Conservation (phyloP, 2,797 vertebrate genomes). For the Alosa sapidissima region DNA sequence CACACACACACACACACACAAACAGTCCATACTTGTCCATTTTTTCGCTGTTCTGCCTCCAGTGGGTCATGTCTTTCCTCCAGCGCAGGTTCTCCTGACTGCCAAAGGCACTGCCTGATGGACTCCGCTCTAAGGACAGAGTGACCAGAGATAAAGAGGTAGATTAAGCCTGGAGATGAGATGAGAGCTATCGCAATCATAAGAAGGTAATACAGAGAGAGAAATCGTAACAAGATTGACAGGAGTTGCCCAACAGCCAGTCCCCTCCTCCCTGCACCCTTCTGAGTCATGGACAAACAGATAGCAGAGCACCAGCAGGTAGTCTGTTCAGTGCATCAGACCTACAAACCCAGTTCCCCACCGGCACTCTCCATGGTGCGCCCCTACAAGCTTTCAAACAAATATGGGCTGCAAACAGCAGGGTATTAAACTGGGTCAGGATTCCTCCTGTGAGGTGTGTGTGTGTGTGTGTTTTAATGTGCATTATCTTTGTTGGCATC, state of each 20-base stretch:
- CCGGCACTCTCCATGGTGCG: background rate
- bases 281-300: too few relatives aligned
- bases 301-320: background rate
- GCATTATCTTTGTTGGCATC: background rate
- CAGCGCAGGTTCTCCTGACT: constrained; percentile 97
- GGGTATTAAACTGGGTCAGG: background rate
- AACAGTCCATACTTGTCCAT: constrained; percentile 90
- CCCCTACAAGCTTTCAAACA: background rate
- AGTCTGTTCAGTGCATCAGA: background rate
- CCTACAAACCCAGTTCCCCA: background rate
- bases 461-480: background rate
- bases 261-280: too few relatives aligned
- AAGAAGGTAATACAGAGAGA: background rate
- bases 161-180: too few relatives aligned
- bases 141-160: background rate
- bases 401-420: background rate
- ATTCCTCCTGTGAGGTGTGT: background rate
- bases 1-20: background rate
- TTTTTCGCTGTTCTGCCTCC: constrained; percentile 97
- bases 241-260: too few relatives aligned
- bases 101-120: constrained; percentile 96
- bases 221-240: too few relatives aligned
- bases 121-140: constrained; percentile 85
- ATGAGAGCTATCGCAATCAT: background rate
- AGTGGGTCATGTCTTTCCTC: constrained; percentile 99